Base-by-base conservation (phyloP, 1,140 invertebrate species). In the Eubasilissa regina region DNA sequence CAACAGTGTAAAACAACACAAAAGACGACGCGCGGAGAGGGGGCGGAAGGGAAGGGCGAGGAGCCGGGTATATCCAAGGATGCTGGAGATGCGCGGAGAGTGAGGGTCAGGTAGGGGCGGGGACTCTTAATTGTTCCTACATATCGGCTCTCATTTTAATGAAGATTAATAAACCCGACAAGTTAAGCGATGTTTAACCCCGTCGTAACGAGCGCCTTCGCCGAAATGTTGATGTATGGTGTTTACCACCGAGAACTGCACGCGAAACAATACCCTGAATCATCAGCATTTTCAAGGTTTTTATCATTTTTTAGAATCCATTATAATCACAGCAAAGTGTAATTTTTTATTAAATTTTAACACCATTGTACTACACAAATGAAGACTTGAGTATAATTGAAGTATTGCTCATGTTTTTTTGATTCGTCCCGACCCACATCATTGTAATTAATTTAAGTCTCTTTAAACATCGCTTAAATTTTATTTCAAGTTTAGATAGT, bases 131-230 rank as follows among this genome's bases (percentile, higher is more conserved):
- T 76, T 64, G 75, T 64, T 64, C 56, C n/a, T 48, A 76, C 47
- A 76, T 76, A 76, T 66, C 60, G 75, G 58, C 75, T 64, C 58
- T 60, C 75, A 76, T 51, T 76, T 76, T 64, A 76, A 76, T 76
- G 75, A 64, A 76, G 75, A 76, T 76, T 76, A 76, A 76, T 76
- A 62, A 76, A 76, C 58, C 58, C 56, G 51, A 43, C 48, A 43
- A 55, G 70, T 25, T 43, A n/a, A 73, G 70, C 53, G 51, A 19
- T 73, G 70, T 44, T 73, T 73, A 73, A 56, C 66, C 70, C 66
- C 44, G 44, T 19, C 43, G 19, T 48, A 70, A 70, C 45, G 66
- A 51, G 66, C 45, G 66, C 44, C 66, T n/a, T 47, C 12, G 66
- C 66, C 66, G 44, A 70, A 70, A 70, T 70, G n/a, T 48, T 70